A percentile compares a stretch with the other conserved stretches of the same genome.
Conservation (phyloP, 2,888 invertebrate species). For the Onthophagus sagittarius region DNA sequence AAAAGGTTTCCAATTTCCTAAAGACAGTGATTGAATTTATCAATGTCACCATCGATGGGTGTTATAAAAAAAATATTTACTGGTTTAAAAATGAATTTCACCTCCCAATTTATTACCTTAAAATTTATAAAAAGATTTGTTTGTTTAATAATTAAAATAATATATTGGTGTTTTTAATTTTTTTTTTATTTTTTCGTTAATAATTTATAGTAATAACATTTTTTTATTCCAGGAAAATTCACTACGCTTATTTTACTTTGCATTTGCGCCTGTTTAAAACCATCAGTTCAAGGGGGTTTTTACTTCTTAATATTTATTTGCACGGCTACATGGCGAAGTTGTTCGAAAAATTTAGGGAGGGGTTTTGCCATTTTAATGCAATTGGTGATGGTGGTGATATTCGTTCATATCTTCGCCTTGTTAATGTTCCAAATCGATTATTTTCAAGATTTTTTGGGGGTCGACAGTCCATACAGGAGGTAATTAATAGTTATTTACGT, state of each 20-base stretch:
- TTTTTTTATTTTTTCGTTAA: not conserved
- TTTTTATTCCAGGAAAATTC: conserved; percentile 58
- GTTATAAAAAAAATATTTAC: not conserved
- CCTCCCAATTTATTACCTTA: too few relatives aligned
- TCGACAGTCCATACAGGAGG: conserved; percentile 71
- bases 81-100: too few relatives aligned
- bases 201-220: not conserved
- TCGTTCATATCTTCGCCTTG: conserved; percentile 67
- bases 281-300: conserved; percentile 77
- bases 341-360: conserved; percentile 68
- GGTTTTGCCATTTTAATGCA: conserved; percentile 74
- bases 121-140: too few relatives aligned
- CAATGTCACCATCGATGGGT: too few relatives aligned
- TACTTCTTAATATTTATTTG: conserved; percentile 85
- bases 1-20: too few relatives aligned
- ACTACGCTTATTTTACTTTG: conserved; percentile 63
- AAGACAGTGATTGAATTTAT: too few relatives aligned
- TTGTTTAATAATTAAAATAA: too few relatives aligned
- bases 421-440: conserved; percentile 83
- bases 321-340: conserved; percentile 83
- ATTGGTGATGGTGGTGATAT: conserved; percentile 69
- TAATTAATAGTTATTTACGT: too few relatives aligned
- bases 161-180: too few relatives aligned
- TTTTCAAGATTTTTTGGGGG: conserved; percentile 68
- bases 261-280: conserved; percentile 72